Evolutionary conservation across 2,113 vertebrate species (phyloP), one percentile per base, ranked within the genome.

Genomic region (Pangasianodon gigas): DNA sequence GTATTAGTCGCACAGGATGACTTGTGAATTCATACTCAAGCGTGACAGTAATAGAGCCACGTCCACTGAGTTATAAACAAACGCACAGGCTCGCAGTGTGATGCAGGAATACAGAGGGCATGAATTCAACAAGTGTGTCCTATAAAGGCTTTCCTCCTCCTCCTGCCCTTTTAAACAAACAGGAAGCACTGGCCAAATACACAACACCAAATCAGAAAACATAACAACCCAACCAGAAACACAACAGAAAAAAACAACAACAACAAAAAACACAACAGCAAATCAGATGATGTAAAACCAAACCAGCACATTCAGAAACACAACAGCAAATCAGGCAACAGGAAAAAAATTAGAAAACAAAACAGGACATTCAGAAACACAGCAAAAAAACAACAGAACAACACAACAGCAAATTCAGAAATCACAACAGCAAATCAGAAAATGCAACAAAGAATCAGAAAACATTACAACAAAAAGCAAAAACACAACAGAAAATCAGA

Each of bases 11-110:
- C 91, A 90, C 91, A 80, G n/a, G 85, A 46, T 90, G 89, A 86
- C 62, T 87, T 44, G 13, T 89, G 62, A 84, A 81, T 85, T 87
- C 90, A 56, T 89, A 90, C 88, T 88, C 83, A 85, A 88, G 93
- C 90, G 26, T 92, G 79, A 83, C 62, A 21, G 87, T 90, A 87
- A 93, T 91, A 86, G 89, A 93, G 94, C 92, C 90, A 16, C 26
- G 21, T 75, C 77, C 48, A 54, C 62, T 71, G 48, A 80, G 2
- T 82, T 54, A 92, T 90, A 92, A 90, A 93, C 89, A 94, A 92
- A 90, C 90, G 90, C 79, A n/a, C 51, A 44, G 67, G 82, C 80
- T 91, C 83, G 89, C 82, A 89, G 92, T 86, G 91, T 90, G 89
- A 92, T 80, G 71, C 21, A 67, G 77, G 87, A 16, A 29, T 10